Evolutionary conservation across 37 sponge, comb jelly and placozoan species (phyloP), one percentile per base, ranked within the genome.

Genomic region (Crambe crambe): DNA sequence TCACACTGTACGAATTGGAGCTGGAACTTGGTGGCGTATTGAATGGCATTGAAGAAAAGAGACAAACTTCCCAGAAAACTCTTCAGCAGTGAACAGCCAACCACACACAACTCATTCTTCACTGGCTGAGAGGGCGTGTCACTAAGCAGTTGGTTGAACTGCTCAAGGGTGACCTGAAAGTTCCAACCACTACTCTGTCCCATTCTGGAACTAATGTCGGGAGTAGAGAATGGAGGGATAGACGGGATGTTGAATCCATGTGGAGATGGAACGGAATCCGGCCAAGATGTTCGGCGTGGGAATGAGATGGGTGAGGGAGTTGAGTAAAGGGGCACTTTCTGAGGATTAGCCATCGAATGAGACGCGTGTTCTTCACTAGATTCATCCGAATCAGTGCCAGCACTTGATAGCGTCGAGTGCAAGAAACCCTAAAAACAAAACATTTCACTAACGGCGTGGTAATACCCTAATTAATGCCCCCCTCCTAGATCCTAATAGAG

Each of bases 21-120:
- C 62, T 78, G 64, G 12, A 27, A n/a, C 36, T 73, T 73, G 74
- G 9, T 73, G 32, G 57, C 74, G 20, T 31, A 35, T 1, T 10
- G 22, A 30, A 61, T 41, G 63, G 78, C 83, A 38, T 91, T 80
- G 39, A 65, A 72, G 25, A 91, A 63, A 44, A 83, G 79, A n/a
- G 83, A 78, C 31, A 91, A 31, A 29, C 83, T 73, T 3, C 87
- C 92, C 27, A 91, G 60, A 61, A 87, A 91, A 25, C 42, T 62
- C 30, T 75, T 64, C 59, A 90, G 59, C 58, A 81, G 77, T 29
- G 74, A 64, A 44, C 77, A 64, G 10, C 65, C 81, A 27, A 32
- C 67, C 44, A 35, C 61, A 41, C 47, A 59, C 25, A 17, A 29
- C 25, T 80, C 74, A 2, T 23, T 41, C 26, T 70, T 70, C 42